Evolutionary conservation across 2,888 invertebrate species (phyloP), one percentile per base, ranked within the genome.

Genomic region (Philopedon plagiatum): DNA sequence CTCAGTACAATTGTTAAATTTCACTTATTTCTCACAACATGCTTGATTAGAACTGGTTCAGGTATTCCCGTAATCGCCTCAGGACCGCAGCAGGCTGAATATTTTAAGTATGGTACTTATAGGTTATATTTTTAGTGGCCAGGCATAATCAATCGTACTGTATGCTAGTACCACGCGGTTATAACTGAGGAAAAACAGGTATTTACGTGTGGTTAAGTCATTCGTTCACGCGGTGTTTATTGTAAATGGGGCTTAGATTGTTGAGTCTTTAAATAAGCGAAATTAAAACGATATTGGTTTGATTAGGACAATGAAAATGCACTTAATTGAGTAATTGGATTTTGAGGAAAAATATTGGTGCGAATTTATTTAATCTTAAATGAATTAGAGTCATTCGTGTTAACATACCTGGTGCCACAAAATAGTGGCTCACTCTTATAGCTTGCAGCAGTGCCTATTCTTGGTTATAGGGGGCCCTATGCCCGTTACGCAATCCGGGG

Each of bases 101-200:
- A 21, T 21, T 11, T 49, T 26, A 26, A 13, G 13, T 26, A 49
- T 49, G 49, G 26, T 49, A 49, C 26, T 49, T 49, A 26, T 49
- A 49, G 49, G 49, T 49, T 49, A 49, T 26, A 5, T 49, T 49
- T 49, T 49, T 5, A 49, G 26, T 49, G 49, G 49, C 23, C 49
- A 49, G 49, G 11, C 49, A 49, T 49, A 49, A 26, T 32, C 51
- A 29, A 56, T 64, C 39, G 57, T 66, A 49, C 58, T 46, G 66
- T 49, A 32, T 66, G 44, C 46, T 8, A 66, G 58, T 66, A 46
- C 58, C 58, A 66, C 66, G 66, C 66, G 58, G 46, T 57, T 13
- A 21, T 49, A 58, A 66, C 66, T 66, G 66, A 66, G 46, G 66
- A 41, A 66, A 56, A 66, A 66, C 57, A 66, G 66, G 58, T 66